Conservation (phyloP, 2,797 vertebrate species). For the Crocodylus rhombifer region DNA sequence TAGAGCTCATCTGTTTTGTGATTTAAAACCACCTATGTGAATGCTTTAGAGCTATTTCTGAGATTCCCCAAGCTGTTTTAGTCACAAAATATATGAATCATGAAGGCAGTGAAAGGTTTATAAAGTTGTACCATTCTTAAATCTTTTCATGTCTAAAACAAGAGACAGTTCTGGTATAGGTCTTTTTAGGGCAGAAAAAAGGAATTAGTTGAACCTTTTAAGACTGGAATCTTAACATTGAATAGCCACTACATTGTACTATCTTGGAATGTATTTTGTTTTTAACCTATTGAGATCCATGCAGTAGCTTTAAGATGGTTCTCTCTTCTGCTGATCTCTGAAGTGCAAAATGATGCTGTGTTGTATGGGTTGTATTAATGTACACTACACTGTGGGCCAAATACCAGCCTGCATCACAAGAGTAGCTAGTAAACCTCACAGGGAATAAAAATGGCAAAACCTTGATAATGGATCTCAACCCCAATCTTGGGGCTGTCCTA, state of each 20-base stretch:
- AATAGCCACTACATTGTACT: not conserved
- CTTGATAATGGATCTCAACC: not conserved
- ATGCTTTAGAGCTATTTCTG: conserved; percentile 15
- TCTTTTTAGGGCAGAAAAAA: not conserved
- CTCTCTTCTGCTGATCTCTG: not conserved
- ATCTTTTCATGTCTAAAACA: not conserved
- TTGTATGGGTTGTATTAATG: rapidly evolving
- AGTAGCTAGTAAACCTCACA: rapidly evolving
- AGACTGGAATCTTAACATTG: not conserved
- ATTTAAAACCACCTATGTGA: conserved; percentile 60
- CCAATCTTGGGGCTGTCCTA: not conserved
- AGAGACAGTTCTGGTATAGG: not conserved
- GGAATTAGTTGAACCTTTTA: not conserved
- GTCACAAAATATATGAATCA: not conserved
- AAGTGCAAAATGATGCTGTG: not conserved
- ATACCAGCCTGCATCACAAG: rapidly evolving
- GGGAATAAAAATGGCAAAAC: not conserved
- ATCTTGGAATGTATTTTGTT: too few relatives aligned
- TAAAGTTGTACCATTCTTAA: conserved; percentile 6
- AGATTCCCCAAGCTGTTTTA: conserved; percentile 31
- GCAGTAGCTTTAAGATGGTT: rapidly evolving
- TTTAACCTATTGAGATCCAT: not conserved
- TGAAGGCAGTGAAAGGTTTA: conserved; percentile 25
- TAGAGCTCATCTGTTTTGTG: conserved; percentile 9
- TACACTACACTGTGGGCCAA: not conserved